Percentiles rank a stretch among this genome's conserved stretches.
Evolutionary conservation across 2,113 vertebrate species (phyloP).

Genomic region (Opisthocomus hoazin): DNA sequence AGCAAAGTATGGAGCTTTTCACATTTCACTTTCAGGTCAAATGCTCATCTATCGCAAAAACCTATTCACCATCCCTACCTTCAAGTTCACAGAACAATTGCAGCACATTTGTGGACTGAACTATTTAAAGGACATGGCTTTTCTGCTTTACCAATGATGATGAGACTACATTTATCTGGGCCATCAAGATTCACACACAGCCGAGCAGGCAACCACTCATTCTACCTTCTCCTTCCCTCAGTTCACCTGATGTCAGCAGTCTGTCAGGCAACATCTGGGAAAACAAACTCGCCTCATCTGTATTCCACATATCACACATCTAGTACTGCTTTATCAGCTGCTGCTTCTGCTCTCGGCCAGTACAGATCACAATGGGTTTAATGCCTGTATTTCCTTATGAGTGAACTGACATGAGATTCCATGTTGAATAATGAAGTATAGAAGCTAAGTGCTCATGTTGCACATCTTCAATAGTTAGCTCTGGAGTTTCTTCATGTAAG

Average conservation of each 20-base stretch:
- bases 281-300: neutral
- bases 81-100: neutral
- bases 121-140: neutral
- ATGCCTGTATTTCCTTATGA: neutral
- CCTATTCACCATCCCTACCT: neutral
- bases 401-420: neutral
- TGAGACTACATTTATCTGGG: neutral
- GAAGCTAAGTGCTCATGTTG: neutral
- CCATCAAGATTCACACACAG: neutral
- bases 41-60: neutral
- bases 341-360: neutral
- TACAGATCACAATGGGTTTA: neutral
- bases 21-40: neutral
- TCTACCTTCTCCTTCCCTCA: neutral
- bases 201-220: neutral
- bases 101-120: neutral
- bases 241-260: neutral
- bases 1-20: neutral
- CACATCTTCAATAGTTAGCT: neutral
- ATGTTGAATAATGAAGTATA: neutral
- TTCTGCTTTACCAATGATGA: neutral
- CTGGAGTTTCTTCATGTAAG: neutral
- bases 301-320: neutral
- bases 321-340: neutral
- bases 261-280: neutral